Evolutionary conservation across 2,888 invertebrate genomes (phyloP), one percentile per base, ranked within the genome.

Genomic region (Halictus ligatus): DNA sequence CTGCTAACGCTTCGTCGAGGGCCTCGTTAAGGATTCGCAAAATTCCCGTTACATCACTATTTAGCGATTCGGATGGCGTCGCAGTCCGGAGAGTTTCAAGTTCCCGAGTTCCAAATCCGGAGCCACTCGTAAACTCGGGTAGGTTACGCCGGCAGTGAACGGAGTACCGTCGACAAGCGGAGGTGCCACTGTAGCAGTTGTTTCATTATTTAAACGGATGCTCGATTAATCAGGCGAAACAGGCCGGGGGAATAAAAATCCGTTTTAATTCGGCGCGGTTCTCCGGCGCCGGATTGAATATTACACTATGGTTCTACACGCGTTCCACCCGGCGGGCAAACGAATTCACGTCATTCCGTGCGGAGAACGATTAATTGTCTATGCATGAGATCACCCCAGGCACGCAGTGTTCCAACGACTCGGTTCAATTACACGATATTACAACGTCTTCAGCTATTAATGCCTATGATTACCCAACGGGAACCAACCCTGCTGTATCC

Each of bases 11-110:
- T 76, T 54, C 71, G 75, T 64, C 54, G 64, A 81, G 60, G 29
- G 40, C n/a, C 84, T 75, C 69, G 73, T 75, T 83, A 50, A 75
- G 29, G 18, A 83, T 69, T 46, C 58, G 58, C 58, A 83, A 83
- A 78, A 87, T 88, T 76, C 85, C 81, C 69, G 79, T 85, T 75
- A 74, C 82, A 54, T 73, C 75, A 40, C 74, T 78, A 85, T 83
- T 85, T 81, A 4, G 78, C 60, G 50, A 74, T 40, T 78, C 58
- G 48, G 54, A 46, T n/a, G 21, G 54, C 40, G 58, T 48, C n/a
- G 21, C 43, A n/a, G 58, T 43, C 43, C 29, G 54, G 12, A 25
- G 48, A 75, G 84, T 50, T 58, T 60, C 77, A 21, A 69, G 83
- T 71, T 84, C 50, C 48, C 74, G 43, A 58, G 48, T 83, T 78